Conservation (phyloP, 2,797 vertebrate species). For the Notoglanidium macrostoma region DNA sequence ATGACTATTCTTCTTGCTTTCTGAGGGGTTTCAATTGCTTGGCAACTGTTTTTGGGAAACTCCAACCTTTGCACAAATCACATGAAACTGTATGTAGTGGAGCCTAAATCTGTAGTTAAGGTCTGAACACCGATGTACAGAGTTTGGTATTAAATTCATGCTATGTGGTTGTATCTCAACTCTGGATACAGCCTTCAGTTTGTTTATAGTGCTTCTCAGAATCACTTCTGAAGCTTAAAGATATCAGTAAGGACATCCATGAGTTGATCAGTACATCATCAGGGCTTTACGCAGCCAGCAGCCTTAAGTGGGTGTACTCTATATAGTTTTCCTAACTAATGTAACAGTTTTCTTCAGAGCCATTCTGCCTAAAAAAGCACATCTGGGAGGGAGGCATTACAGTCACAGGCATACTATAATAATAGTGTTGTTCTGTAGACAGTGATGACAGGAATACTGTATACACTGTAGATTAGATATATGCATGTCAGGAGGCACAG, state of each 20-base stretch:
- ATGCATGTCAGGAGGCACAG: background rate
- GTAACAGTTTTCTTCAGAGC: background rate
- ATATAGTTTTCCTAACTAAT: background rate
- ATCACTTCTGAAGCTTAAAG: background rate
- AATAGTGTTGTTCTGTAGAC: background rate
- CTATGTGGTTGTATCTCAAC: background rate
- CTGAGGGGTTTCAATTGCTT: background rate
- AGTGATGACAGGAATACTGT: background rate
- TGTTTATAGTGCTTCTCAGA: background rate
- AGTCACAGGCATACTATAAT: background rate
- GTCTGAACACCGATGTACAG: background rate
- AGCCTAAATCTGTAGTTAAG: background rate
- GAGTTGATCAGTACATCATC: background rate
- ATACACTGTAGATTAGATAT: background rate
- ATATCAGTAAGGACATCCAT: background rate
- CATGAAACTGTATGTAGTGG: too few relatives aligned
- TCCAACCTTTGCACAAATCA: background rate
- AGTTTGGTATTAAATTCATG: background rate
- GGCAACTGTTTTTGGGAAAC: background rate
- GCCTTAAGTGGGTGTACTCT: background rate
- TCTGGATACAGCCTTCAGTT: background rate
- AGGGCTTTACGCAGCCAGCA: background rate
- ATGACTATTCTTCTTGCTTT: background rate
- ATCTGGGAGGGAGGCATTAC: background rate
- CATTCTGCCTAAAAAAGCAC: constrained; percentile 7